Base-by-base conservation (phyloP, 2,888 invertebrate species). In the Pyrochroa serraticornis region DNA sequence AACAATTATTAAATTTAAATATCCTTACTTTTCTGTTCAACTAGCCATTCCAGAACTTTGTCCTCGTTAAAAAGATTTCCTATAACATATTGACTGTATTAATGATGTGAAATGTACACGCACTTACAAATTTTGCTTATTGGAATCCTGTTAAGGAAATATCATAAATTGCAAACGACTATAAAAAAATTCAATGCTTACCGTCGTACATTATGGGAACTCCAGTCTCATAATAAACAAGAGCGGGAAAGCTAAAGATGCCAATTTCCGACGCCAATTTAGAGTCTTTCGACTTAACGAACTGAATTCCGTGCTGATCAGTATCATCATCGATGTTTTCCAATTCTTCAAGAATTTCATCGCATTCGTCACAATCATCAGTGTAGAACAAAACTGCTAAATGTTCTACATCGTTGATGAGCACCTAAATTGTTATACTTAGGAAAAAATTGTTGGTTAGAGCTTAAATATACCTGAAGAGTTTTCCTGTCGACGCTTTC, bases 151-250 rank as follows among this genome's bases (percentile, higher is more conserved):
- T 48, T 52, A 45, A 55, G 49, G 51, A 52, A 57, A 55, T 55
- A 34, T 47, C 10, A 32, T 45, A 32, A 49, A 52, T 50, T 47
- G 22, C 47, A n/a, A 14, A 36, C 44, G 49, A 56, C 43, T 47
- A 48, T 42, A 36, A 34, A 41, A 55, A 13, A 39, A 9, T 49
- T 43, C 36, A 60, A 43, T 45, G 77, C 90, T 90, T 85, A 95
- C 95, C 95, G 83, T 94, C 93, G 80, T 92, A 95, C 91, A 94
- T 93, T 75, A 94, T 93, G 71, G 95, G 95, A 68, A 93, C 93
- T 65, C 93, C 93, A 58, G 93, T 93, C 82, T 95, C 94, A 76
- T 95, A 95, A 80, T 94, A 95, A 47, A 95, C 93, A 69, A 95
- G 82, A 59, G 93, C 93, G 62, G 95, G 95, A 76, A 95, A 92